phyloP scores from a whole-genome alignment of 1,140 invertebrate species.

The Drosophila busckii region DNA sequence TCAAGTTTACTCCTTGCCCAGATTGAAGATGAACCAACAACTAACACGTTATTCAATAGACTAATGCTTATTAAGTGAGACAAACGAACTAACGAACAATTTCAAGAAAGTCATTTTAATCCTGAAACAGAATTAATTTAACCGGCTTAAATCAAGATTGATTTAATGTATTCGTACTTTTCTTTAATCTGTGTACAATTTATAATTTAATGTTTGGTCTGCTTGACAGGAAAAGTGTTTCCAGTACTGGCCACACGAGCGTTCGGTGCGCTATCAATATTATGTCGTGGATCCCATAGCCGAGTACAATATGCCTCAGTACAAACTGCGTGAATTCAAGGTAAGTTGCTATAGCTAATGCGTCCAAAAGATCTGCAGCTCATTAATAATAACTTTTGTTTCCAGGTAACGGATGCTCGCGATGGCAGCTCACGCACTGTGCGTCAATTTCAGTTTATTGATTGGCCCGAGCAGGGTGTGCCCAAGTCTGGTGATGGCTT shows the following conservation, averaged over 20 bases:
- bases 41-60: too few relatives aligned
- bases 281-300: constrained; percentile 99
- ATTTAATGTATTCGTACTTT: too few relatives aligned
- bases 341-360: constrained; percentile 71
- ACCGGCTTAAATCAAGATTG: too few relatives aligned
- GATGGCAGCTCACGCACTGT: constrained; percentile 97
- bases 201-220: background rate
- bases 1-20: too few relatives aligned
- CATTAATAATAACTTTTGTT: too few relatives aligned
- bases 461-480: constrained; percentile 98
- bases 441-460: constrained; percentile 99
- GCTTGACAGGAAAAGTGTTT: constrained; percentile 94
- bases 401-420: constrained; percentile 90
- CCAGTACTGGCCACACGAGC: constrained; percentile 99
- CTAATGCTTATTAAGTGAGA: too few relatives aligned
- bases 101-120: too few relatives aligned
- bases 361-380: too few relatives aligned
- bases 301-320: constrained; percentile 99
- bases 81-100: too few relatives aligned
- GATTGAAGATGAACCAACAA: too few relatives aligned
- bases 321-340: constrained; percentile 99
- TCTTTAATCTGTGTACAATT: too few relatives aligned
- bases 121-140: too few relatives aligned
- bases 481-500: constrained; percentile 99
- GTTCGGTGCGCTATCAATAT: constrained; percentile 96